phyloP scores from a whole-genome alignment of 2,797 vertebrate species.

The Tokudaia muenninki region DNA sequence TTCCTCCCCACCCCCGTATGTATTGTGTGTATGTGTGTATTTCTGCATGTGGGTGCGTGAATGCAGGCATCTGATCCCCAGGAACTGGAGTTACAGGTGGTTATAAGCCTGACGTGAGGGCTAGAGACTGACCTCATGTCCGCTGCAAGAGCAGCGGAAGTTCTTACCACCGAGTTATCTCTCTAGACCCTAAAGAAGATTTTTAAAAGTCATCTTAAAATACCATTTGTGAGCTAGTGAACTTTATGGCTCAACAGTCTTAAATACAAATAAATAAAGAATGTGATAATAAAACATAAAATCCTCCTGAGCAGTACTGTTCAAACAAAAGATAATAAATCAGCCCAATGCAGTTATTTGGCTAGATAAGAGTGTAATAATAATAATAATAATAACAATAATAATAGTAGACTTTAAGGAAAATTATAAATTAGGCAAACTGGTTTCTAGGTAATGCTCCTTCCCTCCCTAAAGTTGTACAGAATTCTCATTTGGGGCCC shows the following conservation, averaged over 20 bases:
- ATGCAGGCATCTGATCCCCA: neutral
- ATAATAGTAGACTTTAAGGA: neutral
- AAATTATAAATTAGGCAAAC: constrained; percentile 26
- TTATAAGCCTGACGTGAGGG: neutral
- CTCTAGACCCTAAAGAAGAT: neutral
- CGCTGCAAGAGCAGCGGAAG: neutral
- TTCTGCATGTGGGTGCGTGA: neutral
- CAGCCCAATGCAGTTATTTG: neutral
- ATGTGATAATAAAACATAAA: neutral
- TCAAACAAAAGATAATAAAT: constrained; percentile 49
- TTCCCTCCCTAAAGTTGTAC: neutral
- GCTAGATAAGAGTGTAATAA: neutral
- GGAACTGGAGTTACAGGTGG: neutral
- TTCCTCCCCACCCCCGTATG: no score
- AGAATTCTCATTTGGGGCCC: neutral
- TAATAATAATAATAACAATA: no score
- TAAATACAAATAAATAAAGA: neutral
- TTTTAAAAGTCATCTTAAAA: constrained; percentile 59
- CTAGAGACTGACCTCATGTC: neutral
- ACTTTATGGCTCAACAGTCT: neutral
- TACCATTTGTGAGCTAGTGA: neutral
- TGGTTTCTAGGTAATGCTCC: constrained; percentile 33
- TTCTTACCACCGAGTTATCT: neutral
- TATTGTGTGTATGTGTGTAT: neutral
- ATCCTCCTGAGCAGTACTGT: constrained; percentile 11